Evolutionary conservation across 2,113 vertebrate genomes (phyloP).

Genomic region (Mus spicilegus): DNA sequence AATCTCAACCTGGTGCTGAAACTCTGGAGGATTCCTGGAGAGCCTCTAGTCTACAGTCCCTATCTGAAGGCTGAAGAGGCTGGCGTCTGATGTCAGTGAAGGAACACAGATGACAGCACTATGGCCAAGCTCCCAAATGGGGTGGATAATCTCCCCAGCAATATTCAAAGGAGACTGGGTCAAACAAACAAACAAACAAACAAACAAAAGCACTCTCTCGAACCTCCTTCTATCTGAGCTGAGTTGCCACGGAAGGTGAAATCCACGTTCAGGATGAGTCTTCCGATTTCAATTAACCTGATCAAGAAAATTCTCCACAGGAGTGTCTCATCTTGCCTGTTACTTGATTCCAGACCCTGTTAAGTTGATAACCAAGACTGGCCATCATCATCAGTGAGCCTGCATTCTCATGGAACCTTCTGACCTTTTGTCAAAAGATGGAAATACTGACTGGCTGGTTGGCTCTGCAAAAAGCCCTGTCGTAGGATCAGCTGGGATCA

Average conservation of each 20-base stretch:
- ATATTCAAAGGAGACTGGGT: not conserved
- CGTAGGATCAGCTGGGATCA: not conserved
- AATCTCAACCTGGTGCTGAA: not conserved
- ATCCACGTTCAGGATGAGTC: not conserved
- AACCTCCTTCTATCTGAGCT: not conserved
- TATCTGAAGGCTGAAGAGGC: not conserved
- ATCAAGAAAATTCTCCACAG: not conserved
- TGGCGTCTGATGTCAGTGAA: not conserved
- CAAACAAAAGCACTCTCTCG: not conserved
- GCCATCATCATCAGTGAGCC: not conserved
- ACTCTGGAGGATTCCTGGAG: not conserved
- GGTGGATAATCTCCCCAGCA: not conserved
- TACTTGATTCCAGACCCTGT: not conserved
- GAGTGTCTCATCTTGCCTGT: not conserved
- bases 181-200: not conserved
- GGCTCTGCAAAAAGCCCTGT: not conserved
- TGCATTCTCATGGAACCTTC: not conserved
- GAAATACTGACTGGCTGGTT: not conserved
- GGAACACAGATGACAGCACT: not conserved
- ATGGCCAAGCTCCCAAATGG: not conserved
- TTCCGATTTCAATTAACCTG: not conserved
- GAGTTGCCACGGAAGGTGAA: not conserved
- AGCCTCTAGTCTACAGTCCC: not conserved
- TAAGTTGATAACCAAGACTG: not conserved
- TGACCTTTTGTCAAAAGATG: slow-evolving; percentile 19